Evolutionary conservation across 2,888 invertebrate species (phyloP), one percentile per base, ranked within the genome.

Genomic region (Coelinius sp.): DNA sequence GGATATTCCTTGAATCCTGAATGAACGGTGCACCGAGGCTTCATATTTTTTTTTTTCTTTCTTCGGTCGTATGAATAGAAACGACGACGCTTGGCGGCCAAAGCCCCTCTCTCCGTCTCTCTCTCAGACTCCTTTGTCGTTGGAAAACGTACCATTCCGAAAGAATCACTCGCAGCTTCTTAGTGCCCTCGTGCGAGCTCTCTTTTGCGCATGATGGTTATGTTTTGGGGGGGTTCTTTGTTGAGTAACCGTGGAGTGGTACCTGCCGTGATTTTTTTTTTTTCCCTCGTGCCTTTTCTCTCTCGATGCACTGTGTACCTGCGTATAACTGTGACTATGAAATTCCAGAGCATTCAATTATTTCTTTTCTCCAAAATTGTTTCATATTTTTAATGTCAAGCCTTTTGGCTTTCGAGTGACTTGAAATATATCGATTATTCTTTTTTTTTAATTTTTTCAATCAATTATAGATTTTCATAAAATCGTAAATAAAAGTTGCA

Each of bases 141-240:
- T 70, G 25, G 78, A 78, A 81, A 82, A 81, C 83, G 68, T 73
- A 83, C 81, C 17, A 53, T 53, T 53, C 53, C 10, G 6, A 81
- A 85, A 84, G 84, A 86, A 86, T 85, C 85, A 83, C 79, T 79
- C 25, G 71, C 75, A 75, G 81, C 82, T 81, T 83, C 84, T 82
- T 81, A 79, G 59, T 59, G 59, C 59, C 35, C 70, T 71, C 59
- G 74, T 64, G 70, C 62, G 66, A 59, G 75, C 62, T 74, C 70
- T 71, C 66, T 69, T 70, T 68, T 68, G 68, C 59, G 64, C 59
- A 73, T 67, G 65, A 70, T 65, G 64, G 35, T 59, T 31, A 59
- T 59, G 59, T 59, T 59, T 59, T 59, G 27, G 17, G 56, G n/a
- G 52, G 17, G 6, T 46, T 56, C 41, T 44, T 56, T 35, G 62